Evolutionary conservation across 1,140 invertebrate species (phyloP).

Genomic region (Panulirus ornatus): DNA sequence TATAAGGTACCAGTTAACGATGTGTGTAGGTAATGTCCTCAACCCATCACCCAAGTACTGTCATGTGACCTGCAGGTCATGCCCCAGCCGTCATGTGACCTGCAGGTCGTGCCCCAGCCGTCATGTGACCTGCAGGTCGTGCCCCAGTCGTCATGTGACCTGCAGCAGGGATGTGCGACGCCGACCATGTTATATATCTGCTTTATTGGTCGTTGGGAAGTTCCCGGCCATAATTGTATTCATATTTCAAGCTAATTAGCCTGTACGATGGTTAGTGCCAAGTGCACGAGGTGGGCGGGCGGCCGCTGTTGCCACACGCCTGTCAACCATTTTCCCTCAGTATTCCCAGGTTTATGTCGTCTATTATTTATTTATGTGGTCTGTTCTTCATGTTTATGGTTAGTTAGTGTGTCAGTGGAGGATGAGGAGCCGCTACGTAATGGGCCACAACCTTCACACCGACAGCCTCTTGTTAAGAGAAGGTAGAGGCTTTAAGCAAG

Average conservation of each 20-base stretch:
- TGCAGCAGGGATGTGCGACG: slow-evolving; percentile 20
- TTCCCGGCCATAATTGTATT: slow-evolving; percentile 62
- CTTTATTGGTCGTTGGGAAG: slow-evolving; percentile 54
- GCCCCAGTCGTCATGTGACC: slow-evolving; percentile 32
- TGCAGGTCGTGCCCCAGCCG: too few relatives aligned
- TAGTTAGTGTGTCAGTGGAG: neutral
- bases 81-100: too few relatives aligned
- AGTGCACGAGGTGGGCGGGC: neutral
- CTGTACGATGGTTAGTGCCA: slow-evolving; percentile 44
- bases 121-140: too few relatives aligned
- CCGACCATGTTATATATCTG: slow-evolving; percentile 43
- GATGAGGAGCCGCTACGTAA: too few relatives aligned
- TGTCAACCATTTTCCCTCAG: neutral
- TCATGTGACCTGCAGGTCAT: slow-evolving; percentile 28
- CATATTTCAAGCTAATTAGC: slow-evolving; percentile 71
- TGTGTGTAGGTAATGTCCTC: too few relatives aligned
- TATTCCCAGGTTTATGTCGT: neutral
- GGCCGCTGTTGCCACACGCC: neutral
- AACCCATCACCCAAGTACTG: slow-evolving; percentile 32
- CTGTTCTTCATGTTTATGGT: slow-evolving; percentile 17
- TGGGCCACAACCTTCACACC: too few relatives aligned
- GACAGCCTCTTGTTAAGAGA: too few relatives aligned
- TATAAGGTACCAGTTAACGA: too few relatives aligned
- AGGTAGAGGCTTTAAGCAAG: too few relatives aligned
- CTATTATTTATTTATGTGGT: slow-evolving; percentile 5